Conservation (phyloP, 2,888 invertebrate genomes). For the Acrocyrtus sp. region DNA sequence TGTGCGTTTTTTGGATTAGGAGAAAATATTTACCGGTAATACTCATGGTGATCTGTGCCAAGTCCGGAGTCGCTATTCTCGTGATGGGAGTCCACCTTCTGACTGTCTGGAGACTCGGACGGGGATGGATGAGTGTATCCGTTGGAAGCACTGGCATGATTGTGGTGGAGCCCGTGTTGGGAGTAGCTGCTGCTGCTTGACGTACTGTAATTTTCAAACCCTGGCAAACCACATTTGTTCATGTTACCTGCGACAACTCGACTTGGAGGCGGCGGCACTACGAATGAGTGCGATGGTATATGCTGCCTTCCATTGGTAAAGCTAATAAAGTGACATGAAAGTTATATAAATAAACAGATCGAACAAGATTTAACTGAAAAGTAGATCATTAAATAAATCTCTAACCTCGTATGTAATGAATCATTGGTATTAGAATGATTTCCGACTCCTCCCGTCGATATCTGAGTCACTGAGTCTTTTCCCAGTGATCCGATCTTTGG, state of each 20-base stretch:
- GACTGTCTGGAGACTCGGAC: constrained; percentile 60
- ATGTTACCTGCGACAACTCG: constrained; percentile 50
- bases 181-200: constrained; percentile 5
- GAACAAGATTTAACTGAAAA: too few species aligned
- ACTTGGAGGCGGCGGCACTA: constrained; percentile 58
- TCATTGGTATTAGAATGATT: constrained; percentile 26
- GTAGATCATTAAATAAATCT: not conserved
- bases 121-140: constrained; percentile 59
- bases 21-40: constrained; percentile 65
- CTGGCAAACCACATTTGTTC: constrained; percentile 54
- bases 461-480: constrained; percentile 54
- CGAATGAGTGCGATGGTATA: constrained; percentile 39
- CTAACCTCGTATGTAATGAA: constrained; percentile 53
- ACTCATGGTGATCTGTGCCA: constrained; percentile 78
- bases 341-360: not conserved
- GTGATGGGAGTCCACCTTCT: constrained; percentile 67
- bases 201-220: constrained; percentile 42
- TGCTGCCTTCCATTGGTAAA: constrained; percentile 57
- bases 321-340: constrained; percentile 30
- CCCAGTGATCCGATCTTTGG: constrained; percentile 52
- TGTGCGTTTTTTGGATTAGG: too few species aligned
- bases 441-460: constrained; percentile 23
- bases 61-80: constrained; percentile 82
- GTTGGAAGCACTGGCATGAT: constrained; percentile 27
- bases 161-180: not conserved